These are phyloP conservation scores for Drosophila sechellia DNA, from an alignment of 1,140 invertebrate genomes.

Conservation along the genomic window DNA sequence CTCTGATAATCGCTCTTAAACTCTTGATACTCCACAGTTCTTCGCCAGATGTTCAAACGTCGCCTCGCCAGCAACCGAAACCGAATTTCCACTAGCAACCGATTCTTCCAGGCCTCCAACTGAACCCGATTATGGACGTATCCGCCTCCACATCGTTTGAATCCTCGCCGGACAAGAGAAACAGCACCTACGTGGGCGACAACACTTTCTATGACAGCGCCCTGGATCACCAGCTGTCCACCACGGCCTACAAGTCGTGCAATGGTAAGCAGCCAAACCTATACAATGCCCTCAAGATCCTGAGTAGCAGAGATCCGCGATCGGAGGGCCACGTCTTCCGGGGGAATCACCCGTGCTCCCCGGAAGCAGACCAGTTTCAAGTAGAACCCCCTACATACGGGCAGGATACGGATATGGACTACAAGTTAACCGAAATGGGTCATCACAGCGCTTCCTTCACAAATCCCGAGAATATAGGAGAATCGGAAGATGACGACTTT, in stretches of 20 bases:
- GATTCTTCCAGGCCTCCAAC: slow-evolving; percentile 64
- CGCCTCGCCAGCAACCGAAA: slow-evolving; percentile 45
- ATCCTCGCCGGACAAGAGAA: slow-evolving; percentile 52
- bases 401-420: slow-evolving; percentile 3
- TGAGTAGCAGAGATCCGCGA: background rate
- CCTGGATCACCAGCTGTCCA: slow-evolving; percentile 70
- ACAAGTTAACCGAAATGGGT: background rate
- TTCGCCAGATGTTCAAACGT: slow-evolving; percentile 48
- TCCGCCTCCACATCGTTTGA: slow-evolving; percentile 60
- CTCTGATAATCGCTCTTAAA: slow-evolving; percentile 49
- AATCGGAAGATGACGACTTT: background rate
- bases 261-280: slow-evolving; percentile 61
- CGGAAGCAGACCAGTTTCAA: no score
- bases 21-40: slow-evolving; percentile 49
- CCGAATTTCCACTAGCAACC: slow-evolving; percentile 73
- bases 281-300: background rate
- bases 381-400: no score
- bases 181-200: slow-evolving; percentile 49
- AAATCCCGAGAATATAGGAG: background rate
- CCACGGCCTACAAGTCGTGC: slow-evolving; percentile 67
- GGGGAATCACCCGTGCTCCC: background rate
- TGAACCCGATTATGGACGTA: slow-evolving; percentile 48
- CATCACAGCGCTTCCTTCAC: background rate
- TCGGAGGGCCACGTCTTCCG: background rate
- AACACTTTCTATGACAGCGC: slow-evolving; percentile 73